These are phyloP conservation scores for Mugil cephalus DNA, from an alignment of 2,113 vertebrate genomes.

Conservation along the genomic window DNA sequence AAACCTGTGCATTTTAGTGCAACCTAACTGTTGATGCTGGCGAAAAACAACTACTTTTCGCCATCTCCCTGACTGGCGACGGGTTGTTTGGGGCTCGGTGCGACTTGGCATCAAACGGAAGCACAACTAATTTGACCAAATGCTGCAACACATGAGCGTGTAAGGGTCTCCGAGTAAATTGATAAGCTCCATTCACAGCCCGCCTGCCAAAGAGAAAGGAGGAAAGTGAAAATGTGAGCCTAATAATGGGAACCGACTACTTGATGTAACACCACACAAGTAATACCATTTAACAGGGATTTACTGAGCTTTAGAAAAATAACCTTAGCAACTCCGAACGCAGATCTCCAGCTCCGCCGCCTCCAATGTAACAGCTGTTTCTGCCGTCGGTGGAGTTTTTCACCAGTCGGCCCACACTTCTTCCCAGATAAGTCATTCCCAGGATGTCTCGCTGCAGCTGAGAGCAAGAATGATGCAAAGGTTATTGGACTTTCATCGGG, in stretches of 20 bases:
- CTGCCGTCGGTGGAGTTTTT: constrained; percentile 37
- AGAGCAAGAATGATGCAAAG: constrained; percentile 74
- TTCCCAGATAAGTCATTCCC: constrained; percentile 52
- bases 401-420: constrained; percentile 44
- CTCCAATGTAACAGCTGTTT: constrained; percentile 40
- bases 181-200: constrained; percentile 8
- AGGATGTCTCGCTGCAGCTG: constrained; percentile 51
- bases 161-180: constrained; percentile 1
- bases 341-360: constrained; percentile 2
- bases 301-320: constrained; percentile 8
- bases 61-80: neutral
- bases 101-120: constrained; percentile 13
- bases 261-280: constrained; percentile 9
- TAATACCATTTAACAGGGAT: constrained; percentile 18
- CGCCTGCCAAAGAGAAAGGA: constrained; percentile 6
- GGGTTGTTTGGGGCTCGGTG: constrained; percentile 9
- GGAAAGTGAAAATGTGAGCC: neutral
- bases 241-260: constrained; percentile 14
- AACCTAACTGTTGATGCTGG: no score
- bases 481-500: constrained; percentile 71
- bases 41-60: constrained; percentile 14
- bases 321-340: constrained; percentile 2
- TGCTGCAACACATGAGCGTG: neutral
- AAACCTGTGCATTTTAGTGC: no score
- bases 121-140: neutral